Evolutionary conservation across 2,113 vertebrate genomes (phyloP), one percentile per base, ranked within the genome.

Genomic region (Laticauda colubrina): DNA sequence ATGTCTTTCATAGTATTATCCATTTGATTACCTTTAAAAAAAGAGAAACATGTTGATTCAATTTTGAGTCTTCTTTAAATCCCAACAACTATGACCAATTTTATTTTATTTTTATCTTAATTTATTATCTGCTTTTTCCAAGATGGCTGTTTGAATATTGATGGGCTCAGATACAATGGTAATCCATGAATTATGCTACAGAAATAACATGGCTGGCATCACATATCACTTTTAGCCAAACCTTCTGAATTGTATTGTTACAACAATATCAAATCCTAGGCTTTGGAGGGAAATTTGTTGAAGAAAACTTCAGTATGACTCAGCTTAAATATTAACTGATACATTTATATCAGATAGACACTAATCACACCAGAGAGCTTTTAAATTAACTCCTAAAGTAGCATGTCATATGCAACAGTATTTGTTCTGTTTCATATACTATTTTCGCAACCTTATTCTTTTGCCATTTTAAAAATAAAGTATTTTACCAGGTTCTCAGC

Each of bases 21-120:
- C 3, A 97, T 97, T 91, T 98, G 97, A 95, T 98, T 98, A 96
- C 98, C 98, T 98, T 91, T 94, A n/a, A 96, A 55, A 85, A 55
- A 39, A n/a, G 53, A 26, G 39, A 10, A 59, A 61, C 26, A 45
- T 4, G 1, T 64, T 26, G 7, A 90, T 86, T 92, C 59, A 26
- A n/a, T 29, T 69, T 89, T 57, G 21, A 26, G 23, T 89, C n/a
- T 61, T 86, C 15, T 59, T 61, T n/a, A 85, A 61, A 18, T 59
- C 3, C 43, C 64, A 51, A 12, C 51, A 90, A 29, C 39, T 2
- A 4, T 48, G 23, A 56, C 56, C 39, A 85, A 75, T 18, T 64
- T 26, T 53, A 20, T 39, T 81, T 23, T 39, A 90, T 18, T 29
- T 15, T 15, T 43, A 43, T 20, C 85, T 61, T 24, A 26, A 85